Evolutionary conservation across 1,140 invertebrate species (phyloP).

Genomic region (Cecropterus lyciades): DNA sequence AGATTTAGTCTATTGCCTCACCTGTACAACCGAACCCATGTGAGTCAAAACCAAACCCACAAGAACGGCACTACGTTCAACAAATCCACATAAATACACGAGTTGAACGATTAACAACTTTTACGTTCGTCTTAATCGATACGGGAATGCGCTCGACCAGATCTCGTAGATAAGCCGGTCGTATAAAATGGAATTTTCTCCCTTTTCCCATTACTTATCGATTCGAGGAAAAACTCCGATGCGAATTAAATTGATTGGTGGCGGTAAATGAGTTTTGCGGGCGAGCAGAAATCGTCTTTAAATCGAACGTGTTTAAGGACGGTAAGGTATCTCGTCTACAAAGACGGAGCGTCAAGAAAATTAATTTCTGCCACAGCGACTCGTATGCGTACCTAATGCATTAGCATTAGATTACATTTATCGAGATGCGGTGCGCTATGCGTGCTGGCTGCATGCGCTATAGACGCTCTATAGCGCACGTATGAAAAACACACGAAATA

Average conservation of each 20-base stretch:
- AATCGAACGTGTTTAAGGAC: slow-evolving; percentile 43
- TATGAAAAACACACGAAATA: background rate
- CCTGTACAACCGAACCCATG: background rate
- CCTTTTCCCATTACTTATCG: slow-evolving; percentile 52
- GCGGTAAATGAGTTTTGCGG: slow-evolving; percentile 37
- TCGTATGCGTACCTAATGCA: slow-evolving; percentile 40
- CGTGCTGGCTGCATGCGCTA: background rate
- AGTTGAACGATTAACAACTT: slow-evolving; percentile 51
- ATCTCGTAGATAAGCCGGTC: slow-evolving; percentile 45
- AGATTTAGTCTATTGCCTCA: slow-evolving; percentile 42
- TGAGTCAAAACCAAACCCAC: slow-evolving; percentile 27
- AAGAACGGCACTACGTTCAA: slow-evolving; percentile 24
- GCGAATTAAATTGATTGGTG: slow-evolving; percentile 67
- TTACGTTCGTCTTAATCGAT: slow-evolving; percentile 57
- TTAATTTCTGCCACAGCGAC: slow-evolving; percentile 53
- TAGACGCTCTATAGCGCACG: background rate
- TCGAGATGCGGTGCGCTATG: background rate
- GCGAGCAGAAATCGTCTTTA: slow-evolving; percentile 43
- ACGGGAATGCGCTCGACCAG: slow-evolving; percentile 49
- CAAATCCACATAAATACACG: slow-evolving; percentile 38
- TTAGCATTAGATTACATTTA: slow-evolving; percentile 21
- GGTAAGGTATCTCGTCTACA: slow-evolving; percentile 34
- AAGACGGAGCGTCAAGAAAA: slow-evolving; percentile 46
- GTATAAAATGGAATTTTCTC: slow-evolving; percentile 54
- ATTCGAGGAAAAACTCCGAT: slow-evolving; percentile 60